A percentile compares a stretch with the other conserved stretches of the same genome.
Conservation (phyloP, 2,888 invertebrate species). For the Siphlonurus alternatus region DNA sequence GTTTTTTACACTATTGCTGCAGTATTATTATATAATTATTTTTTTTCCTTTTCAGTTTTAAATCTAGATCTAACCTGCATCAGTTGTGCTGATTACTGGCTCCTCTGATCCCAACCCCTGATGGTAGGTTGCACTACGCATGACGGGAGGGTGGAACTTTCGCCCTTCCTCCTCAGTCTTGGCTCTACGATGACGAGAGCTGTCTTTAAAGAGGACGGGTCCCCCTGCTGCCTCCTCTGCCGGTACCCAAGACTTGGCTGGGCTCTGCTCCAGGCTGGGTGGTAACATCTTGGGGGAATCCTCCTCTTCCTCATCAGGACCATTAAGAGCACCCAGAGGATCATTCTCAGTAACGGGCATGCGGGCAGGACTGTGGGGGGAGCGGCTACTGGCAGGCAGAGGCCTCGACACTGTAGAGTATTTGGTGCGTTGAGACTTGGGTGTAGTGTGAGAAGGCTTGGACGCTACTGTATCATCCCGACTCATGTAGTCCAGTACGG, state of each 20-base stretch:
- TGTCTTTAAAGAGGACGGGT: conserved; percentile 41
- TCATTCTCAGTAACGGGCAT: conserved; percentile 85
- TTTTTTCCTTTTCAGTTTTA: too few species aligned
- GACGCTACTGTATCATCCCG: not conserved
- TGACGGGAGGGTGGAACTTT: conserved; percentile 16
- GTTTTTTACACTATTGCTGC: too few species aligned
- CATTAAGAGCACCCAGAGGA: conserved; percentile 64
- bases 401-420: conserved; percentile 5
- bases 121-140: conserved; percentile 29
- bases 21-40: too few species aligned
- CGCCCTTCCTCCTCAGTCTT: conserved; percentile 7
- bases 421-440: not conserved
- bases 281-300: conserved; percentile 18
- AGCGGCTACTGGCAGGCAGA: conserved; percentile 31
- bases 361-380: conserved; percentile 35
- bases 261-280: conserved; percentile 3
- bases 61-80: not conserved
- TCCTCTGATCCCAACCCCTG: conserved; percentile 15
- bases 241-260: conserved; percentile 6
- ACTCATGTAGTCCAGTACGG: conserved; percentile 4
- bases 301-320: conserved; percentile 22
- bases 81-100: not conserved
- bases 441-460: not conserved
- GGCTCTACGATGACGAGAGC: not conserved
- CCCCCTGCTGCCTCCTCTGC: conserved; percentile 19